Percentiles rank a stretch among this genome's conserved stretches.
These are phyloP conservation scores for Onychomys torridus DNA, from an alignment of 2,797 vertebrate genomes.

Conservation along the genomic window DNA sequence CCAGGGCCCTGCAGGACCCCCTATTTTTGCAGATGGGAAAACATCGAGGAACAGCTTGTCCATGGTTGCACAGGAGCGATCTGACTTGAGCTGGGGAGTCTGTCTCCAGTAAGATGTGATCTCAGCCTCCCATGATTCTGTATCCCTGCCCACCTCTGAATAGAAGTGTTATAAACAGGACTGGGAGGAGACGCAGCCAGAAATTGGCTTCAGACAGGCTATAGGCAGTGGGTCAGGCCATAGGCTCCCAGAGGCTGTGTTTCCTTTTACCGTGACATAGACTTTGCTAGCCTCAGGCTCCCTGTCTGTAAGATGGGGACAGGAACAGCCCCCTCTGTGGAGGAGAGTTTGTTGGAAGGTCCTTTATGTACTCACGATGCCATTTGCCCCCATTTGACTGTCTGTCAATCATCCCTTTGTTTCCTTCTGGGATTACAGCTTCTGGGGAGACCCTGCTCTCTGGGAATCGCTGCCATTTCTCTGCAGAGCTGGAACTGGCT, in stretches of 20 bases:
- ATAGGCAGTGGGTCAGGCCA: background rate
- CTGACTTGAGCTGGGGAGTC: background rate
- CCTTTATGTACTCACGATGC: background rate
- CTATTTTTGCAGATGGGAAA: background rate
- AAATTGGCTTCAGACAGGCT: background rate
- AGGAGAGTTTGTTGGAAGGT: background rate
- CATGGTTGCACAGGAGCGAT: background rate
- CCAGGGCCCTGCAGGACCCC: background rate
- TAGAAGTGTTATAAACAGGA: background rate
- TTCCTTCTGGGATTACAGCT: background rate
- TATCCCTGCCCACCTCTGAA: background rate
- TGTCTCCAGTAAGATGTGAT: background rate
- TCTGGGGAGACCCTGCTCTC: background rate
- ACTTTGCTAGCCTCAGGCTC: background rate
- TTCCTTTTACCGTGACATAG: background rate
- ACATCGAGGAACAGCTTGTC: background rate
- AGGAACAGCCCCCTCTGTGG: background rate
- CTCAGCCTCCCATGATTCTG: background rate
- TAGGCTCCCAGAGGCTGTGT: background rate
- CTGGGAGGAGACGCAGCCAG: background rate
- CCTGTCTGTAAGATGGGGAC: background rate
- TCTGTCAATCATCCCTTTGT: rapidly evolving
- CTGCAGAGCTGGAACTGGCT: constrained; percentile 30
- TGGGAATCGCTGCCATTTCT: constrained; percentile 54
- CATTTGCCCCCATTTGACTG: background rate